Conservation (phyloP, 2,888 invertebrate genomes). For the Troides oblongomaculatus region DNA sequence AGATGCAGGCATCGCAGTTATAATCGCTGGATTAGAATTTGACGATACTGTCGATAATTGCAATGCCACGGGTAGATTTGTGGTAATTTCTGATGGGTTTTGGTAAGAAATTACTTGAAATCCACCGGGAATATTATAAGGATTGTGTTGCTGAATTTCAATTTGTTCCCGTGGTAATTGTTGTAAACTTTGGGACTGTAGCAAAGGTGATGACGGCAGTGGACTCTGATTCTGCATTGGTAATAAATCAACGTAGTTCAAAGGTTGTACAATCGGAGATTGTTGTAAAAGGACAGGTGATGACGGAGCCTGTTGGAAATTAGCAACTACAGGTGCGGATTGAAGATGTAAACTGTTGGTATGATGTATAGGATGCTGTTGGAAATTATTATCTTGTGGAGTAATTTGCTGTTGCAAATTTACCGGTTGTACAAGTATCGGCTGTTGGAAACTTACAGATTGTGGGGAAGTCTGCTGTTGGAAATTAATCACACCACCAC, state of each 20-base stretch:
- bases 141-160: conserved; percentile 18
- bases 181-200: conserved; percentile 12
- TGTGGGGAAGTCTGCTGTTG: conserved; percentile 33
- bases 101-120: conserved; percentile 25
- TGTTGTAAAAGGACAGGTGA: conserved; percentile 10
- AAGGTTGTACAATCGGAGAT: conserved; percentile 12
- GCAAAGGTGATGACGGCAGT: conserved; percentile 4
- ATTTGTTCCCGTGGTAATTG: conserved; percentile 11
- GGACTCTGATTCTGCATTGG: conserved; percentile 6
- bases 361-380: conserved; percentile 9
- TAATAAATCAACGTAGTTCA: conserved; percentile 12
- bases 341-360: not conserved
- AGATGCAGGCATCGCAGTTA: conserved; percentile 14
- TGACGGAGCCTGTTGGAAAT: conserved; percentile 14
- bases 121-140: conserved; percentile 16
- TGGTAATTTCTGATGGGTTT: conserved; percentile 11
- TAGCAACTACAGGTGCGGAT: not conserved
- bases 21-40: conserved; percentile 23
- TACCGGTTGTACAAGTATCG: not conserved
- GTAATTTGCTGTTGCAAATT: conserved; percentile 9
- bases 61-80: conserved; percentile 7
- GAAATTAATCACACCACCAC: conserved; percentile 6
- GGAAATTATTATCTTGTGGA: not conserved
- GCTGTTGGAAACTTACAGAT: conserved; percentile 12
- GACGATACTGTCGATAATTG: conserved; percentile 33